Evolutionary conservation across 2,888 invertebrate genomes (phyloP).

Genomic region (Plutella xylostella): DNA sequence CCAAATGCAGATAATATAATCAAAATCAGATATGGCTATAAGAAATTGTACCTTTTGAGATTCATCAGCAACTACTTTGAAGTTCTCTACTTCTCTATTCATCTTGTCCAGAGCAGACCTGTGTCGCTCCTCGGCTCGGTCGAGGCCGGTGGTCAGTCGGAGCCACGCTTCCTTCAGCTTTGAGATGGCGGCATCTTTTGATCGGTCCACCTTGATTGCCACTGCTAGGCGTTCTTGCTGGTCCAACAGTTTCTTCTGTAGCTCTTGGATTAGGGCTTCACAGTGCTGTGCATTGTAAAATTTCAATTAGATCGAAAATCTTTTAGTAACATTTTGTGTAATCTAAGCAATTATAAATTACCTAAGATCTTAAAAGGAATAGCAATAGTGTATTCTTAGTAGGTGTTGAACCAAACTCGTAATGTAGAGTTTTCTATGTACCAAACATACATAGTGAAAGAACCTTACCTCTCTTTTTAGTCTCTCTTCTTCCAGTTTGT

Average conservation of each 20-base stretch:
- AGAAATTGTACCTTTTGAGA: conserved; percentile 45
- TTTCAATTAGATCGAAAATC: too few species aligned
- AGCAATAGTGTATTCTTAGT: too few species aligned
- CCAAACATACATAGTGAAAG: too few species aligned
- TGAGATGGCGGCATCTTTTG: conserved; percentile 77
- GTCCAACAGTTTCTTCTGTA: conserved; percentile 79
- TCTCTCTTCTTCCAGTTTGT: conserved; percentile 80
- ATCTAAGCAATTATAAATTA: too few species aligned
- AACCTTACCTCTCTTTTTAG: conserved; percentile 77
- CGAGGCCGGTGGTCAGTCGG: conserved; percentile 52
- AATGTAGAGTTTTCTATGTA: too few species aligned
- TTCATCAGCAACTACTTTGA: conserved; percentile 47
- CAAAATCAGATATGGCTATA: background rate
- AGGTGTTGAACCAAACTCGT: too few species aligned
- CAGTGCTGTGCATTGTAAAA: too few species aligned
- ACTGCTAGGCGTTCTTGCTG: conserved; percentile 84
- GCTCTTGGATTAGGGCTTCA: conserved; percentile 79
- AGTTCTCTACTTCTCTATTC: conserved; percentile 63
- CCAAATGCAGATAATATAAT: background rate
- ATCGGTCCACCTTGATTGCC: conserved; percentile 80
- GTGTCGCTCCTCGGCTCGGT: conserved; percentile 59
- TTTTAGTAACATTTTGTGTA: too few species aligned
- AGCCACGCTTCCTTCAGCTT: conserved; percentile 76
- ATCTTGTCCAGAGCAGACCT: conserved; percentile 54
- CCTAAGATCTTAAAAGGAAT: too few species aligned